Evolutionary conservation across 2,797 vertebrate species (phyloP).

Genomic region (Pitangus sulphuratus): DNA sequence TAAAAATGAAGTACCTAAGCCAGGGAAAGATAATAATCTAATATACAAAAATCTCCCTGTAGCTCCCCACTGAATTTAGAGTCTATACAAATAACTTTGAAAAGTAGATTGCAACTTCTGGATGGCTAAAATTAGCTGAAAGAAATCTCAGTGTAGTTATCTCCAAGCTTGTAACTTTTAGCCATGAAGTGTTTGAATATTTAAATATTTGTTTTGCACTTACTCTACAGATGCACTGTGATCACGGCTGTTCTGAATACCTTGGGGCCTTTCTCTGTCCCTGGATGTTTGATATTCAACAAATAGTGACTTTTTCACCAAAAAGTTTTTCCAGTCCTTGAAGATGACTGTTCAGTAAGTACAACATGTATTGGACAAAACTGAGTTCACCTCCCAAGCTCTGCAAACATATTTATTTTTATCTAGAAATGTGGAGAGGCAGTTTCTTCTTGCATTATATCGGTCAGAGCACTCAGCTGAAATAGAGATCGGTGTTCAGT

Average conservation of each 20-base stretch:
- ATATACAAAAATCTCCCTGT: not conserved
- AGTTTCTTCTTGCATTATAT: not conserved
- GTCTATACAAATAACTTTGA: not conserved
- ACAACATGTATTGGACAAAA: not conserved
- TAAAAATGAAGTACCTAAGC: not conserved
- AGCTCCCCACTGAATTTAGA: not conserved
- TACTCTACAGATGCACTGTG: fast-evolving
- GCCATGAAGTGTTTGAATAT: not conserved
- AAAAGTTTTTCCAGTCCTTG: not conserved
- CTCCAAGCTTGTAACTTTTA: not conserved
- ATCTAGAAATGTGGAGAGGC: not conserved
- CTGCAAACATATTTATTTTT: not conserved
- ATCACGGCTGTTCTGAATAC: not conserved
- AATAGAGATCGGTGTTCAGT: fast-evolving
- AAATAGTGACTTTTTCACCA: not conserved
- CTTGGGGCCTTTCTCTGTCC: not conserved
- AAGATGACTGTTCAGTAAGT: not conserved
- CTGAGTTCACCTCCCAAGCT: not conserved
- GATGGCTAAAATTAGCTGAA: not conserved
- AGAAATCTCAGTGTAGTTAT: not conserved
- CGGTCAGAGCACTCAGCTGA: fast-evolving
- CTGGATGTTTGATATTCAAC: not conserved
- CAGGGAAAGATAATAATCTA: not conserved
- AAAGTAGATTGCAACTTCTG: not conserved
- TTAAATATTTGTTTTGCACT: not conserved